Evolutionary conservation across 2,888 invertebrate species (phyloP), one percentile per base, ranked within the genome.

Genomic region (Augochlorella aurata): DNA sequence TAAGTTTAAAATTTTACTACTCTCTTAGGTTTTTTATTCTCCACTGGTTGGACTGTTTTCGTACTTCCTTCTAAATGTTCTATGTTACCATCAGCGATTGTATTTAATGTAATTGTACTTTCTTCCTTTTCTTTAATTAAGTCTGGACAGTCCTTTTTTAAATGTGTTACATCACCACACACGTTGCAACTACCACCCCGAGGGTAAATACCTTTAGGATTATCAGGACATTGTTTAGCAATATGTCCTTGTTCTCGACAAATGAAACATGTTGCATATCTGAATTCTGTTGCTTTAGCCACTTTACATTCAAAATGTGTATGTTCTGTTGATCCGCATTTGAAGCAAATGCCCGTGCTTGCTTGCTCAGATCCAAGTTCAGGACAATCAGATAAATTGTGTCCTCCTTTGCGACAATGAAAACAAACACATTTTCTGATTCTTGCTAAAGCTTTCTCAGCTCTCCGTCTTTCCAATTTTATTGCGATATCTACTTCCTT

Each of bases 321-420:
- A 91, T 98, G 98, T 92, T 98, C 98, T 7, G 97, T 97, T 0
- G 98, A 98, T 0, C 98, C 98, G 94, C 98, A 98, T 93, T 98
- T 98, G 91, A 97, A 98, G 91, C 98, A 98, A 69, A 98, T 95
- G 10, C 97, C 97, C 70, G 95, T 95, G 8, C 94, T 95, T 0
- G 94, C 92, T 90, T 95, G 94, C 88, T 95, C 95, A 12, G 94
- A 94, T 86, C 94, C 95, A 18, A 96, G 90, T 70, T 96, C 95
- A 0, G 98, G 97, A 94, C 98, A 98, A 82, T 97, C 97, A 0
- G 97, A 96, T 50, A 98, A 94, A 87, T 96, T 95, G 91, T 98
- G 98, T 0, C 98, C 98, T 10, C 96, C 95, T 93, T 96, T 95
- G 16, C 96, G 94, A 91, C 98, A 98, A 88, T 97, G 96, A 91